phyloP scores from a whole-genome alignment of 2,888 invertebrate genomes.

The Drosophila vallismaia region DNA sequence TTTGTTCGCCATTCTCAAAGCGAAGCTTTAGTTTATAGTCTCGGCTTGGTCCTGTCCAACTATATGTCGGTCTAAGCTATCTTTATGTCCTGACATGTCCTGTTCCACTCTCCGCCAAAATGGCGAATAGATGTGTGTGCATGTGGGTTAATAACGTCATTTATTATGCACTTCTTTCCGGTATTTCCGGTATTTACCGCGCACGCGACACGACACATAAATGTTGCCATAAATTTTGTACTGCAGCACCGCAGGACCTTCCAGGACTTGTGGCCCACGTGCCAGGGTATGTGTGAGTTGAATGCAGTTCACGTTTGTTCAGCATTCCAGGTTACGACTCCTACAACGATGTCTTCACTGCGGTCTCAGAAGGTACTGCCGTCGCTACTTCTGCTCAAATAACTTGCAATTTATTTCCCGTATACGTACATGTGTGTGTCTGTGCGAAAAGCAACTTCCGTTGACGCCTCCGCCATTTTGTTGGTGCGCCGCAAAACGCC shows the following conservation, averaged over 20 bases:
- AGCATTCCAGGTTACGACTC: constrained; percentile 54
- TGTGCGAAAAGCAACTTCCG: constrained; percentile 78
- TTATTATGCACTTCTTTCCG: constrained; percentile 80
- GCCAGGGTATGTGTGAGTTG: constrained; percentile 15
- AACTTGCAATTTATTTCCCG: constrained; percentile 75
- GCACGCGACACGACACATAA: constrained; percentile 81
- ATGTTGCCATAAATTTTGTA: constrained; percentile 77
- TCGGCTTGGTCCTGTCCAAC: constrained; percentile 30
- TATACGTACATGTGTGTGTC: constrained; percentile 24
- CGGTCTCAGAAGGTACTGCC: constrained; percentile 61
- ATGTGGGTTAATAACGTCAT: constrained; percentile 80
- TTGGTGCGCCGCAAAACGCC: constrained; percentile 74
- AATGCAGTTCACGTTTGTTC: constrained; percentile 66
- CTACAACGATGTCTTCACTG: constrained; percentile 62
- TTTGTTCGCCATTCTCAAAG: constrained; percentile 14
- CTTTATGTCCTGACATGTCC: constrained; percentile 37
- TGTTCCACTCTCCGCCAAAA: constrained; percentile 9
- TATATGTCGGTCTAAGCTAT: constrained; percentile 10
- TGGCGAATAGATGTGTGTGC: constrained; percentile 42
- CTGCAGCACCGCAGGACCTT: constrained; percentile 61
- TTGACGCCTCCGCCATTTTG: constrained; percentile 80
- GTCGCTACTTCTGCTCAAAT: constrained; percentile 66
- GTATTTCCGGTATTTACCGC: constrained; percentile 79
- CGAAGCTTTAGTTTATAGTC: constrained; percentile 25
- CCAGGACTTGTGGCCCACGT: constrained; percentile 6